These are phyloP conservation scores for Pardalotus punctatus DNA, from an alignment of 2,113 vertebrate genomes.

Conservation along the genomic window DNA sequence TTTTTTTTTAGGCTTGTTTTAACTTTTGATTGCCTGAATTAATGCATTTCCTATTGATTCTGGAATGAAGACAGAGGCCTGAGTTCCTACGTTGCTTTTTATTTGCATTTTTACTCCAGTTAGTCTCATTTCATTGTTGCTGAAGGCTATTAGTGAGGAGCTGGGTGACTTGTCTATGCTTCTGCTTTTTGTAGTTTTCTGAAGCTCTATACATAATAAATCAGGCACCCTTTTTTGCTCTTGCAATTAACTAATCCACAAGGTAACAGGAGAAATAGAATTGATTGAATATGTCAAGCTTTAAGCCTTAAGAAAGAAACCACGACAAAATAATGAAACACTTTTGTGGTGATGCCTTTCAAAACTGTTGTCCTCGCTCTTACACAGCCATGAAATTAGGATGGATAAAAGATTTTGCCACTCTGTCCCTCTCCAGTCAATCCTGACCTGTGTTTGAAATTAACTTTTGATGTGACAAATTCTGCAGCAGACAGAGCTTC, in stretches of 20 bases:
- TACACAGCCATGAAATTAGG: not conserved
- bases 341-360: not conserved
- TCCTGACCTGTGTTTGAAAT: not conserved
- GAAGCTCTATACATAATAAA: constrained; percentile 31
- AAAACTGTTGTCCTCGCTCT: not conserved
- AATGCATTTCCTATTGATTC: not conserved
- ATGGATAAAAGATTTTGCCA: not conserved
- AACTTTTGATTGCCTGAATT: not conserved
- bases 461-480: not conserved
- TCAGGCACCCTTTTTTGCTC: not conserved
- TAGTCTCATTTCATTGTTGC: not conserved
- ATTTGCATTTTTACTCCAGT: constrained; percentile 55
- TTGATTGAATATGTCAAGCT: not conserved
- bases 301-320: not conserved
- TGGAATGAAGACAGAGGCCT: constrained; percentile 9
- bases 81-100: not conserved
- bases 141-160: constrained; percentile 29
- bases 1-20: not conserved
- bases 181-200: constrained; percentile 20
- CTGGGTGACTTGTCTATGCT: not conserved
- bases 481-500: not conserved
- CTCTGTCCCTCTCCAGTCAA: not conserved
- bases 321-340: not conserved
- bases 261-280: not conserved
- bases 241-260: constrained; percentile 18